A percentile compares a stretch with the other conserved stretches of the same genome.
phyloP scores from a whole-genome alignment of 2,113 vertebrate genomes.

The Hystrix brachyura region DNA sequence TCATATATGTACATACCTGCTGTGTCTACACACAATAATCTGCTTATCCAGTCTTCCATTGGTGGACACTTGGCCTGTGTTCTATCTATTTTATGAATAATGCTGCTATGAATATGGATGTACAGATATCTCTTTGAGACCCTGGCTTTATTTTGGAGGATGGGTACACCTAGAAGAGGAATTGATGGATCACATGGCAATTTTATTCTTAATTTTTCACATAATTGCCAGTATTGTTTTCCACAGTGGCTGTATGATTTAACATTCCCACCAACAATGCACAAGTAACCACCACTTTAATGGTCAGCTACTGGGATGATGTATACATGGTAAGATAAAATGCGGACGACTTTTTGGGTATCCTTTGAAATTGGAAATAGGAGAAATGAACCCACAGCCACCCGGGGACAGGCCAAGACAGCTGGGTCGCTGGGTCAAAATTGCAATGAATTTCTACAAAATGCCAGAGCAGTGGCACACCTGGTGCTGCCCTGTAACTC shows the following conservation, averaged over 20 bases:
- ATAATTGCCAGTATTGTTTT: neutral
- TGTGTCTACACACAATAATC: neutral
- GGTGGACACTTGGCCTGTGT: neutral
- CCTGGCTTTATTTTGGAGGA: neutral
- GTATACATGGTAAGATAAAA: neutral
- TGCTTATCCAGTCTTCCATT: neutral
- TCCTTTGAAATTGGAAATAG: neutral
- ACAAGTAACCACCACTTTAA: neutral
- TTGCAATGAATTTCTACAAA: neutral
- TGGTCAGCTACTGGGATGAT: neutral
- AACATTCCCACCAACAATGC: neutral
- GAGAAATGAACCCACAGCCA: neutral
- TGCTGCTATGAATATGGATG: neutral
- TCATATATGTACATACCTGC: neutral
- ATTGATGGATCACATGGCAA: neutral
- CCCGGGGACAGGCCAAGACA: neutral
- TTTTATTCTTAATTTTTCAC: conserved; percentile 34
- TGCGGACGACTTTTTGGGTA: neutral
- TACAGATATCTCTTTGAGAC: neutral
- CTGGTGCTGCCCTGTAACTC: neutral
- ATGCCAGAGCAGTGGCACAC: neutral
- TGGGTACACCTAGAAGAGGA: neutral
- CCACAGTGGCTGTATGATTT: neutral
- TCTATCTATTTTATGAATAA: neutral
- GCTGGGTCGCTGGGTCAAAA: neutral